Base-by-base conservation (phyloP, 2,888 invertebrate genomes). In the Carcina quercana region DNA sequence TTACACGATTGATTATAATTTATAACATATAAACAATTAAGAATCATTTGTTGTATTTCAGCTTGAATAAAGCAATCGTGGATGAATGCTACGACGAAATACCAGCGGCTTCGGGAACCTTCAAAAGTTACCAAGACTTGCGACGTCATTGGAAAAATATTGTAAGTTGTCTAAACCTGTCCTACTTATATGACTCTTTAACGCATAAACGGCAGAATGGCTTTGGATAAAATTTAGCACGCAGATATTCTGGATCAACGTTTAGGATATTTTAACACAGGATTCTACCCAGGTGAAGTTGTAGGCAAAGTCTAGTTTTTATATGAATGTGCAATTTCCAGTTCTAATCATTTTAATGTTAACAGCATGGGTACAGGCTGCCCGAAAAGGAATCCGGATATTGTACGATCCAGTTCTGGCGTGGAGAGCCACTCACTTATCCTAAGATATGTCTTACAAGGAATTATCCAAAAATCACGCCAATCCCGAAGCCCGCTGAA, bases 141-240 rank as follows among this genome's bases (percentile, higher is more conserved):
- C 72, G 79, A 37, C 73, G 84, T 17, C 84, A 85, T 42, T 85
- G 85, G 85, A 85, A 85, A 60, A 85, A 85, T 50, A 84, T 84
- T 42, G 85, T 84, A 57, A 68, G 76, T 53, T 25, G n/a, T n/a
- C n/a, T n/a, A n/a, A n/a, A n/a, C n/a, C n/a, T n/a, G n/a, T n/a
- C n/a, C n/a, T n/a, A n/a, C n/a, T n/a, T n/a, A n/a, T n/a, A n/a
- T n/a, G n/a, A n/a, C n/a, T n/a, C n/a, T 17, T 17, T 17, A 5
- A 17, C 7, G 4, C 17, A 7, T 21, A 10, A 7, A 21, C n/a
- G n/a, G n/a, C n/a, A n/a, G n/a, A n/a, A n/a, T n/a, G n/a, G n/a
- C n/a, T n/a, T n/a, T n/a, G n/a, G 5, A n/a, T n/a, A 6, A 3
- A 21, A 21, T 21, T 3, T n/a, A 21, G 21, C 21, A 21, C 17